Evolutionary conservation across 2,797 vertebrate genomes (phyloP).

Genomic region (Hapalemur alaotrensis): DNA sequence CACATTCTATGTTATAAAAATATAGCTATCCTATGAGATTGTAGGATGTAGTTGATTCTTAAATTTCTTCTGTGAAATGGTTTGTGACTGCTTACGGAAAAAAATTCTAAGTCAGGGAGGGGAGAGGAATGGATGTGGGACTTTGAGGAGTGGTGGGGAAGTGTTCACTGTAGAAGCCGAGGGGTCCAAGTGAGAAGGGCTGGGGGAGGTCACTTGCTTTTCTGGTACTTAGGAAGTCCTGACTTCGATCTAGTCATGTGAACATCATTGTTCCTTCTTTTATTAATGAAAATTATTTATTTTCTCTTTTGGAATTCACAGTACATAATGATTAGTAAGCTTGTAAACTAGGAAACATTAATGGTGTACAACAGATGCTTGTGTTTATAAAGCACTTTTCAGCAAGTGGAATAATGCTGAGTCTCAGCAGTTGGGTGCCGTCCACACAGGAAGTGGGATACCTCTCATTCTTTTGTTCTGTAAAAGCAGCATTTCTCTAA

Average conservation of each 20-base stretch:
- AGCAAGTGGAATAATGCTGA: not conserved
- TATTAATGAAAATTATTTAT: not conserved
- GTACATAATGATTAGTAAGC: not conserved
- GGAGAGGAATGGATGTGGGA: not conserved
- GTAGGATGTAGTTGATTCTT: constrained; percentile 8
- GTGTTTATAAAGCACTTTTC: not conserved
- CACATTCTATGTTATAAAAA: constrained; percentile 10
- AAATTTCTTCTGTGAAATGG: not conserved
- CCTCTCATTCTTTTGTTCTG: not conserved
- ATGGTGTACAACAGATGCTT: not conserved
- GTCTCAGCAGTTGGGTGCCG: not conserved
- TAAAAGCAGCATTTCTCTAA: constrained; percentile 42
- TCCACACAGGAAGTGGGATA: not conserved
- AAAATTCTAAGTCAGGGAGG: not conserved
- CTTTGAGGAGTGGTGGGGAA: not conserved
- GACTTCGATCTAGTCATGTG: not conserved
- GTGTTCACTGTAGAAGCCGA: not conserved
- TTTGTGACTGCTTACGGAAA: not conserved
- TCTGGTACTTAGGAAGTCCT: not conserved
- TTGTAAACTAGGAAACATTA: not conserved
- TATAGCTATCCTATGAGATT: not conserved
- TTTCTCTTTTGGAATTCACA: not conserved
- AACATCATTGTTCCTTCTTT: not conserved
- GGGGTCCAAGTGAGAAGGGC: too few species aligned
- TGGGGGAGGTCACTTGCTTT: not conserved